Percentiles rank a stretch among this genome's conserved stretches.
phyloP scores from a whole-genome alignment of 2,113 vertebrate genomes.

The Pterocles gutturalis region DNA sequence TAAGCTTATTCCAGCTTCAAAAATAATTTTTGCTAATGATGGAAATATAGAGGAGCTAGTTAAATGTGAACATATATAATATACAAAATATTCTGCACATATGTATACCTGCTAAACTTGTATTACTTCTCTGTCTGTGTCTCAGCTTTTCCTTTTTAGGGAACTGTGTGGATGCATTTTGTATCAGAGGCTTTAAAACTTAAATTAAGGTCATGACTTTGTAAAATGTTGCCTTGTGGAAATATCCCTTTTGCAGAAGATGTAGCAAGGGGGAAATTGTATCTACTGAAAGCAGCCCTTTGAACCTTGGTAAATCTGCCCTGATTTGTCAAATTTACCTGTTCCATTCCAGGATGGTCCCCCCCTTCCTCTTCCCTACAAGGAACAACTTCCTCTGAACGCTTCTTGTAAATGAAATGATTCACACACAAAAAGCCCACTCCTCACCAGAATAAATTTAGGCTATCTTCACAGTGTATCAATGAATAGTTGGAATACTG shows the following conservation, averaged over 20 bases:
- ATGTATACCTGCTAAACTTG: not conserved
- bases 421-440: not conserved
- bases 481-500: not conserved
- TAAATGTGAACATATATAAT: not conserved
- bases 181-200: not conserved
- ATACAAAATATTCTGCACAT: not conserved
- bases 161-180: not conserved
- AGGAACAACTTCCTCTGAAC: not conserved
- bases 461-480: not conserved
- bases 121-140: not conserved
- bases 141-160: not conserved
- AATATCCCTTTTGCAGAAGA: not conserved
- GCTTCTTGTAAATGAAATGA: not conserved
- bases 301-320: not conserved
- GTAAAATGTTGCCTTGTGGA: not conserved
- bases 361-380: rapidly evolving
- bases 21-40: not conserved
- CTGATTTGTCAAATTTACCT: not conserved
- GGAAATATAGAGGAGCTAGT: not conserved
- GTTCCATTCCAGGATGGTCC: not conserved
- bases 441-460: not conserved
- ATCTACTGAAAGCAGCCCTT: not conserved
- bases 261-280: not conserved
- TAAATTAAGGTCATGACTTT: not conserved
- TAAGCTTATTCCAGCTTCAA: not conserved